A percentile compares a stretch with the other conserved stretches of the same genome.
Evolutionary conservation across 2,113 vertebrate species (phyloP).

Genomic region (Emydocephalus ijimae): DNA sequence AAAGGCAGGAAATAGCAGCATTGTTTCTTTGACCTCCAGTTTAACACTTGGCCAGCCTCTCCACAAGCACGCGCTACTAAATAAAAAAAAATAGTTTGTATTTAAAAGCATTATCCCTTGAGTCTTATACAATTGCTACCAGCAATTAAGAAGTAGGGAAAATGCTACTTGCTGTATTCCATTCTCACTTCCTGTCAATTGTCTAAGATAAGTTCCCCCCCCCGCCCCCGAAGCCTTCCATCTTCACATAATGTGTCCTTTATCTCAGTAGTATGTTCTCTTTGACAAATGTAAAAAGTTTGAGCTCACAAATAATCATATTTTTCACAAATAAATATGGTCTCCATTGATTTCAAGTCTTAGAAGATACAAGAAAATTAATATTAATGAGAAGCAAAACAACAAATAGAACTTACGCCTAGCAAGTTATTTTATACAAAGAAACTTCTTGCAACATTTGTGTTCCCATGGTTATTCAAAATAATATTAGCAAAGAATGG

Average conservation of each 20-base stretch:
- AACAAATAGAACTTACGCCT: not conserved
- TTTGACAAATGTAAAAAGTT: not conserved
- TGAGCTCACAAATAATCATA: not conserved
- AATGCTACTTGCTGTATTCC: not conserved
- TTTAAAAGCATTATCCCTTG: not conserved
- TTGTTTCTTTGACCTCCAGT: not conserved
- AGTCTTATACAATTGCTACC: not conserved
- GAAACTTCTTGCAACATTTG: not conserved
- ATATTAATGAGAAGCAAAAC: not conserved
- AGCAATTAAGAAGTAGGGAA: not conserved
- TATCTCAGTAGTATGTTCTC: not conserved
- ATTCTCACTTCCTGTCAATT: not conserved
- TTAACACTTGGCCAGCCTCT: not conserved
- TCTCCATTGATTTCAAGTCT: not conserved
- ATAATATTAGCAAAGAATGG: not conserved
- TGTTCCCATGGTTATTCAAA: not conserved
- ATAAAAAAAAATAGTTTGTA: not conserved
- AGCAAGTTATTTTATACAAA: not conserved
- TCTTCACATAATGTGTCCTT: not conserved
- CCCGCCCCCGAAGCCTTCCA: not conserved
- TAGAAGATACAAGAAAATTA: not conserved
- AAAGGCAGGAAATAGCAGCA: not conserved
- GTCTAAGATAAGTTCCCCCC: not conserved
- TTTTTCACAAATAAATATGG: not conserved
- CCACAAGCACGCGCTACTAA: not conserved